Evolutionary conservation across 35 echinoderm and acorn worm species (phyloP).

Genomic region (Anneissia japonica): DNA sequence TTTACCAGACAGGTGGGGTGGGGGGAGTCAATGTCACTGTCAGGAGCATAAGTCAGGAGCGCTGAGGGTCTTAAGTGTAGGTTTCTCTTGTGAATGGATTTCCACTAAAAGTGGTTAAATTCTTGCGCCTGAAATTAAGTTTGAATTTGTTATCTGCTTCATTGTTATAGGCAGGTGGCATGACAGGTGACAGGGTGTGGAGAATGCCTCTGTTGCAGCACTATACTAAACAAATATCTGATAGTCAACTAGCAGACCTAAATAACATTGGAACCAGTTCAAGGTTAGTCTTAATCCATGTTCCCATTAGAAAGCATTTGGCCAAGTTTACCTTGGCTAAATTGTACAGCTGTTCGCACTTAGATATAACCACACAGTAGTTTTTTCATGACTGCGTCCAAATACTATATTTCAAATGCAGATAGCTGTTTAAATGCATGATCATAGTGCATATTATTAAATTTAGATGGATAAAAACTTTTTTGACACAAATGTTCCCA

Average conservation of each 20-base stretch:
- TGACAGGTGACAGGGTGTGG: slow-evolving; percentile 85
- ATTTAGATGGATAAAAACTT: background rate
- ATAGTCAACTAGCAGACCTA: slow-evolving; percentile 82
- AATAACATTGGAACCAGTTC: slow-evolving; percentile 86
- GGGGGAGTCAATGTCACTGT: background rate
- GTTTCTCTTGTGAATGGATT: too few species aligned
- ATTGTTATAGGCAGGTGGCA: slow-evolving; percentile 44
- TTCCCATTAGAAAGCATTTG: too few species aligned
- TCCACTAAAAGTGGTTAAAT: too few species aligned
- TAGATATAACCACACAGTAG: too few species aligned
- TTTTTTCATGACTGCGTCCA: too few species aligned
- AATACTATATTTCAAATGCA: background rate
- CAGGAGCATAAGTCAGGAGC: background rate
- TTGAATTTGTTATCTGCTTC: background rate
- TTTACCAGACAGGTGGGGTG: background rate
- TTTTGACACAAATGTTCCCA: background rate
- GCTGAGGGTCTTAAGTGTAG: too few species aligned
- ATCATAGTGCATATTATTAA: background rate
- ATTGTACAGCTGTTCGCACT: too few species aligned
- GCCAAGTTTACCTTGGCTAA: too few species aligned
- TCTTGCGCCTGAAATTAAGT: too few species aligned
- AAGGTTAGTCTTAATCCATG: too few species aligned
- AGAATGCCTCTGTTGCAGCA: slow-evolving; percentile 86
- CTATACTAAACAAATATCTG: slow-evolving; percentile 79
- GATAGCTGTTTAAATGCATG: background rate